These are phyloP conservation scores for Parapristionchus giblindavisi DNA, from an alignment of 2,888 invertebrate species.

Conservation along the genomic window DNA sequence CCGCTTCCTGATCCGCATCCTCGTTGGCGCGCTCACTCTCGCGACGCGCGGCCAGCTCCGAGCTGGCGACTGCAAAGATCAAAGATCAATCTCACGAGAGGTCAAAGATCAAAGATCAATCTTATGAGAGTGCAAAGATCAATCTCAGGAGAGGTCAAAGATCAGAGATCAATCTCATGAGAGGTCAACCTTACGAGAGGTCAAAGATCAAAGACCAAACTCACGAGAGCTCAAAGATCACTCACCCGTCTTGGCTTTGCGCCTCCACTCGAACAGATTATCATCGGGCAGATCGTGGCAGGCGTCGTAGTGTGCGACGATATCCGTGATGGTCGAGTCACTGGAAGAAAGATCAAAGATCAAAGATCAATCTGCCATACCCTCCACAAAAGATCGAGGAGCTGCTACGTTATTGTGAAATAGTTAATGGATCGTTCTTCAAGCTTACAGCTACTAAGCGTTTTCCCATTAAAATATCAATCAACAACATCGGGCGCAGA, in stretches of 20 bases:
- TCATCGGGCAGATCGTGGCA: slow-evolving; percentile 4
- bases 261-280: slow-evolving; percentile 32
- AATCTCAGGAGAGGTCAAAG: neutral
- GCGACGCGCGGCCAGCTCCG: neutral
- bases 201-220: neutral
- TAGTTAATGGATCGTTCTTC: no score
- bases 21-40: slow-evolving; percentile 2
- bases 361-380: no score
- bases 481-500: no score
- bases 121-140: no score
- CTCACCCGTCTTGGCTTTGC: slow-evolving; percentile 13
- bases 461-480: no score
- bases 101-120: no score
- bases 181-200: neutral
- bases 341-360: slow-evolving; percentile 4
- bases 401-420: no score
- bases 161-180: neutral
- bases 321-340: slow-evolving; percentile 7
- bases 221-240: neutral
- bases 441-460: no score
- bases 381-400: no score
- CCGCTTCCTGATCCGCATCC: neutral
- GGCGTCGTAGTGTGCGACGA: slow-evolving; percentile 19
- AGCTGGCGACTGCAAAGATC: no score
- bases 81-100: no score